These are phyloP conservation scores for Passer domesticus DNA, from an alignment of 2,113 vertebrate species.

Conservation along the genomic window DNA sequence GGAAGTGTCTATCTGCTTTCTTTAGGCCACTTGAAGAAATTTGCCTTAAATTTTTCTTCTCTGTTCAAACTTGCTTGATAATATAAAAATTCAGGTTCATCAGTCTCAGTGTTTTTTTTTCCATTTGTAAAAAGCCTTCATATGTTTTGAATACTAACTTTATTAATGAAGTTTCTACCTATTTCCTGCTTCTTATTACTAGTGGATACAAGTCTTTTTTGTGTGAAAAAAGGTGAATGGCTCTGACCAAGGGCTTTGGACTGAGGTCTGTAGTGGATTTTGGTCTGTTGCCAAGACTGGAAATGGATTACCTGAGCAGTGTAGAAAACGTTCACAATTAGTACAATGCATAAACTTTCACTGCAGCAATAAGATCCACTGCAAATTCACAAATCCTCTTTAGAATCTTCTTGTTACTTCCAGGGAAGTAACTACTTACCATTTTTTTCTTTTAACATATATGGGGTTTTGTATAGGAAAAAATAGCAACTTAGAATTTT, in stretches of 20 bases:
- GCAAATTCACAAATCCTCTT: not conserved
- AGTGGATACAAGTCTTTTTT: not conserved
- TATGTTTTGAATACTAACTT: not conserved
- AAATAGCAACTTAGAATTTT: not conserved
- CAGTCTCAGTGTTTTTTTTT: not conserved
- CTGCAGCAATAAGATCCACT: not conserved
- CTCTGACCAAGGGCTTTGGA: not conserved
- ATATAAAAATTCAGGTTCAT: not conserved
- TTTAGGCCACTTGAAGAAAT: not conserved
- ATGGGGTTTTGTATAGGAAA: not conserved
- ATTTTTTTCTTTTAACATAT: not conserved
- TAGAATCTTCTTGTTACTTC: not conserved
- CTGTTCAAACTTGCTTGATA: not conserved
- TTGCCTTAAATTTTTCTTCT: not conserved
- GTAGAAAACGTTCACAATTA: slow-evolving; percentile 25
- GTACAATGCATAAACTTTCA: slow-evolving; percentile 9
- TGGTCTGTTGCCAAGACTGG: not conserved
- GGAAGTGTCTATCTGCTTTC: not conserved
- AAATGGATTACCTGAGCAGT: not conserved
- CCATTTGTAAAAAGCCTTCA: not conserved
- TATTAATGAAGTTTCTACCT: not conserved
- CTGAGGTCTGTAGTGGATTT: not conserved
- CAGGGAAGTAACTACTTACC: not conserved
- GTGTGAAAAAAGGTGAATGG: not conserved
- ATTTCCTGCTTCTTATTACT: not conserved